phyloP scores from a whole-genome alignment of 1,140 invertebrate genomes.

The Trichonephila clavipes region DNA sequence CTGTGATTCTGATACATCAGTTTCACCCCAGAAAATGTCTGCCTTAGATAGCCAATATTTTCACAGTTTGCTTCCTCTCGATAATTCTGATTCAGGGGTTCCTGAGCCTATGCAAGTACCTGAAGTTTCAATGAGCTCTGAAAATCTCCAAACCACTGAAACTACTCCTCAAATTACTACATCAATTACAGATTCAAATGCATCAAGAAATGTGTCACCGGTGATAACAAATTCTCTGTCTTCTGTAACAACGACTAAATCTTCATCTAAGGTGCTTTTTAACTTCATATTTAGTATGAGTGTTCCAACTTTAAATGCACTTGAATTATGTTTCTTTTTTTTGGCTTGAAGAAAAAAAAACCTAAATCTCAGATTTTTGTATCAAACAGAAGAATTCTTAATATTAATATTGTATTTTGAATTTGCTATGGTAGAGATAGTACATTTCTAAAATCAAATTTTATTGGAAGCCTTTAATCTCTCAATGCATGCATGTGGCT shows the following conservation, averaged over 20 bases:
- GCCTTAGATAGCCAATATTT: slow-evolving; percentile 49
- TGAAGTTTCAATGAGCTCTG: slow-evolving; percentile 30
- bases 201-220: slow-evolving; percentile 20
- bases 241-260: neutral
- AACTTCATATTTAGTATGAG: too few species aligned
- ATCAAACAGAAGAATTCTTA: too few species aligned
- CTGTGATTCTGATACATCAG: neutral
- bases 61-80: neutral
- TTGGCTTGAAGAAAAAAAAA: too few species aligned
- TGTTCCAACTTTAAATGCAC: too few species aligned
- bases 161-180: slow-evolving; percentile 11
- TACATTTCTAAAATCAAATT: too few species aligned
- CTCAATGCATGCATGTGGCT: too few species aligned
- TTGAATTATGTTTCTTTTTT: too few species aligned
- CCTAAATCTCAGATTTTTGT: too few species aligned
- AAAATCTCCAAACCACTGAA: slow-evolving; percentile 40
- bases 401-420: too few species aligned
- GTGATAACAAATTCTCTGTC: neutral
- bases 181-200: neutral
- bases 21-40: slow-evolving; percentile 46
- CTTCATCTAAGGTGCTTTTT: neutral
- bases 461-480: too few species aligned
- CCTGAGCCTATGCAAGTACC: neutral
- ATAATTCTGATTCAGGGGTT: slow-evolving; percentile 11
- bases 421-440: too few species aligned